These are phyloP conservation scores for Thecocarcelia acutangulata DNA, from an alignment of 2,888 invertebrate species.

Conservation along the genomic window DNA sequence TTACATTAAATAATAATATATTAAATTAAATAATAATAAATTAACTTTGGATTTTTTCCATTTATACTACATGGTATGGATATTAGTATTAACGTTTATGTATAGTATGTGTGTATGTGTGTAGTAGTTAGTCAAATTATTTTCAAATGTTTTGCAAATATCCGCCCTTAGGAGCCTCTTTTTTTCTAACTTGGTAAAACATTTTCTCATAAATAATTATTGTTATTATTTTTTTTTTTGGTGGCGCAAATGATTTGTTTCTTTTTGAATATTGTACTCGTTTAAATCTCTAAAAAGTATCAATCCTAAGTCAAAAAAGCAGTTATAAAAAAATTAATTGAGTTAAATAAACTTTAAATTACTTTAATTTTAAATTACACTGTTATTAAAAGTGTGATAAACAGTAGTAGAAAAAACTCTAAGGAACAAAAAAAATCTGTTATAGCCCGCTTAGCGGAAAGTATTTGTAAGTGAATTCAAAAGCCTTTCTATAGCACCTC, in stretches of 20 bases:
- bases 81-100: constrained; percentile 51
- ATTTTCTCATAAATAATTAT: neutral
- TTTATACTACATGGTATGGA: constrained; percentile 68
- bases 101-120: neutral
- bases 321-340: constrained; percentile 36
- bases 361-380: constrained; percentile 61
- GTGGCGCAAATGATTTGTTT: constrained; percentile 38
- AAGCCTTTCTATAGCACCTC: constrained; percentile 79
- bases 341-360: constrained; percentile 53
- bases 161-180: constrained; percentile 8
- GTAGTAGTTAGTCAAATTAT: constrained; percentile 38
- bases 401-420: constrained; percentile 50
- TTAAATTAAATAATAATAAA: constrained; percentile 63
- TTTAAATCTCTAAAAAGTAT: constrained; percentile 69
- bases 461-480: constrained; percentile 73
- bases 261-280: constrained; percentile 33
- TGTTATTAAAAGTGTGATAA: constrained; percentile 53
- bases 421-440: constrained; percentile 63
- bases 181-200: constrained; percentile 27
- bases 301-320: constrained; percentile 71
- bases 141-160: constrained; percentile 2
- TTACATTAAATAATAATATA: constrained; percentile 51
- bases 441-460: constrained; percentile 69
- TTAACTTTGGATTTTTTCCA: constrained; percentile 68
- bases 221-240: neutral